Conservation (phyloP, 1,140 invertebrate species). For the Myzus persicae region DNA sequence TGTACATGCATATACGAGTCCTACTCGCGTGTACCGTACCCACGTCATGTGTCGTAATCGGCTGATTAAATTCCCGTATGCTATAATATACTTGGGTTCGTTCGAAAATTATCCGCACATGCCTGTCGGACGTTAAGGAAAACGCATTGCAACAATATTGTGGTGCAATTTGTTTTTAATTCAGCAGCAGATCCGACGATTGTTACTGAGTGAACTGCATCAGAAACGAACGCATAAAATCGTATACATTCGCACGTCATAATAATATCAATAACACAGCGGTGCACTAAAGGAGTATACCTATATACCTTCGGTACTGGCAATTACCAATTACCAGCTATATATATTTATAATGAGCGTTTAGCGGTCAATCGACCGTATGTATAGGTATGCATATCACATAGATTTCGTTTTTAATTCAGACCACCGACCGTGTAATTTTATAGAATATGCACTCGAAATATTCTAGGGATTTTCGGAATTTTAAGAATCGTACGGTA, state of each 20-base stretch:
- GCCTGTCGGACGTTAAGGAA: neutral
- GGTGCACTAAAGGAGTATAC: no score
- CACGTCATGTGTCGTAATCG: neutral
- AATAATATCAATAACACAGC: neutral
- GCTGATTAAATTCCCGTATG: neutral
- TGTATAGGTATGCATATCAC: no score
- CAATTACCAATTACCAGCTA: neutral
- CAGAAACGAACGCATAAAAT: neutral
- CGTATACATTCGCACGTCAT: neutral
- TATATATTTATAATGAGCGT: neutral
- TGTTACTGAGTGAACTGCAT: neutral
- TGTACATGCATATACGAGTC: neutral
- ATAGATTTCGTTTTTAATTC: neutral
- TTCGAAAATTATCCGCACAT: neutral
- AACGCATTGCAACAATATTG: neutral
- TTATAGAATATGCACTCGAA: neutral
- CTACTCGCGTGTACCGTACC: neutral
- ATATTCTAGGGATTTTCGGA: constrained; percentile 49
- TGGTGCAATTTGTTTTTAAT: neutral
- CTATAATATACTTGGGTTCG: neutral
- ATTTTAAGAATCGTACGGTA: constrained; percentile 34
- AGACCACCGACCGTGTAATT: constrained; percentile 28
- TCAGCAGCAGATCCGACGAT: neutral
- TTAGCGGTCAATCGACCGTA: neutral
- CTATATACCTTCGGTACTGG: no score